A percentile compares a stretch with the other conserved stretches of the same genome.
phyloP scores from a whole-genome alignment of 2,113 vertebrate species.

The Neotoma lepida region DNA sequence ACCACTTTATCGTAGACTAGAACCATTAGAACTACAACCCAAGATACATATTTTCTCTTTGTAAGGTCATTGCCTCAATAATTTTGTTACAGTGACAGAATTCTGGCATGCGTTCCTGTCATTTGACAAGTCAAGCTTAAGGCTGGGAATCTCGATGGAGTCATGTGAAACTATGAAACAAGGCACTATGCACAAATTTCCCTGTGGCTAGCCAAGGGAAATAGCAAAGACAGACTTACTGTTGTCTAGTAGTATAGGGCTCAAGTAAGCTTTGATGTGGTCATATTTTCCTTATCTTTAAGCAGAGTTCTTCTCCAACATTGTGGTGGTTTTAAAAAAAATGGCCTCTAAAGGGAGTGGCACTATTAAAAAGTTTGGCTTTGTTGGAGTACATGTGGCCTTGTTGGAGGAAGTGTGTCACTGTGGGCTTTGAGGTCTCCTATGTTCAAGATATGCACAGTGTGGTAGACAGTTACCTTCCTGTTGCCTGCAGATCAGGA shows the following conservation, averaged over 20 bases:
- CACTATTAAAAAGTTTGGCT: too few species aligned
- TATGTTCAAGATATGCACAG: too few species aligned
- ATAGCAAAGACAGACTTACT: not conserved
- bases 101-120: rapidly evolving
- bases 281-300: not conserved
- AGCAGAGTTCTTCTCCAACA: not conserved
- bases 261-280: not conserved
- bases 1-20: not conserved
- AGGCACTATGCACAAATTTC: not conserved
- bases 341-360: too few species aligned
- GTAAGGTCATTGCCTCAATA: not conserved
- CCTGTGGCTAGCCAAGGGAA: not conserved
- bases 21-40: not conserved
- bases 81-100: not conserved
- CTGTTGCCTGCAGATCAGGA: too few species aligned
- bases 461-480: too few species aligned
- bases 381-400: too few species aligned
- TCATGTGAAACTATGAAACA: not conserved
- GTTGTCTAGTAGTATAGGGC: not conserved
- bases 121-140: not conserved
- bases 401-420: too few species aligned
- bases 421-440: too few species aligned
- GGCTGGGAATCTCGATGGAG: not conserved
- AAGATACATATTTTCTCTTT: not conserved
- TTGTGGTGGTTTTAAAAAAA: too few species aligned